phyloP scores from a whole-genome alignment of 2,888 invertebrate species.

The Drepanosiphum platanoidis region DNA sequence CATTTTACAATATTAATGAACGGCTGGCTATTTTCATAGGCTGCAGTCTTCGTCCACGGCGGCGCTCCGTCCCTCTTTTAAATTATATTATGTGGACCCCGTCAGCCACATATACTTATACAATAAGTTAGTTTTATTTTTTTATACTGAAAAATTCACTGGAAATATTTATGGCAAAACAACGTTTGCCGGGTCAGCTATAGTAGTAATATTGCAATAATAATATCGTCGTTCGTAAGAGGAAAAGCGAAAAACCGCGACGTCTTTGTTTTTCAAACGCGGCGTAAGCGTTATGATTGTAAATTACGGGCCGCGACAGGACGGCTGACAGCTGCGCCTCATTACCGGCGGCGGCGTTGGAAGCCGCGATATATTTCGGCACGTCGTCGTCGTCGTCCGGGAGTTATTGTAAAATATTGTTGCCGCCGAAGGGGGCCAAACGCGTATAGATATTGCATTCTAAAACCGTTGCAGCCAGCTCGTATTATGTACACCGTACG shows the following conservation, averaged over 20 bases:
- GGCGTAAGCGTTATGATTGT: constrained; percentile 10
- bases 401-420: constrained; percentile 47
- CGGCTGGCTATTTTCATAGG: too few relatives aligned
- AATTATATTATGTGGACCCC: too few relatives aligned
- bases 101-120: too few relatives aligned
- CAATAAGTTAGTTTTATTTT: too few relatives aligned
- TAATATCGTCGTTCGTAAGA: too few relatives aligned
- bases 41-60: too few relatives aligned
- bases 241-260: background rate
- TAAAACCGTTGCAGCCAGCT: constrained; percentile 4
- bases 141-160: too few relatives aligned
- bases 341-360: constrained; percentile 17
- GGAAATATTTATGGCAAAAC: too few relatives aligned
- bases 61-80: too few relatives aligned
- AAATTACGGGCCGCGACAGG: constrained; percentile 42
- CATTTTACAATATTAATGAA: too few relatives aligned
- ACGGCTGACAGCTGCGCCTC: constrained; percentile 55
- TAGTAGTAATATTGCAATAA: too few relatives aligned
- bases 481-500: background rate
- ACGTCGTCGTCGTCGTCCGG: background rate
- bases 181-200: too few relatives aligned
- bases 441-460: constrained; percentile 34
- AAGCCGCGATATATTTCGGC: constrained; percentile 19
- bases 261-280: background rate
- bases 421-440: constrained; percentile 21